phyloP scores from a whole-genome alignment of 2,113 vertebrate genomes.

The Conger conger region DNA sequence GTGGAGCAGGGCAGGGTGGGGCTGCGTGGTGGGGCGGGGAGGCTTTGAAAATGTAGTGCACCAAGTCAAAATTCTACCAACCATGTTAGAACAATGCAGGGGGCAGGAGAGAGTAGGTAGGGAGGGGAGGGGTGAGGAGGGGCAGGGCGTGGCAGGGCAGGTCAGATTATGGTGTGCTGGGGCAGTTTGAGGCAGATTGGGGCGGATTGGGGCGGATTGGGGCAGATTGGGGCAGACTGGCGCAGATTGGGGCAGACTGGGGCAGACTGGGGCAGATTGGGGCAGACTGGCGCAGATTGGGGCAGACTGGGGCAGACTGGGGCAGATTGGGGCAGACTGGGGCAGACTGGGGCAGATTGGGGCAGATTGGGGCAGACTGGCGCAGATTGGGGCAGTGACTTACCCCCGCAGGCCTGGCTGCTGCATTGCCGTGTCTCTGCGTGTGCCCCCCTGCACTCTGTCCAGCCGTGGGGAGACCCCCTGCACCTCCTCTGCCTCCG shows the following conservation, averaged over 20 bases:
- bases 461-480: conserved; percentile 83
- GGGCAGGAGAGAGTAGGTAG: not conserved
- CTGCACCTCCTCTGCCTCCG: conserved; percentile 88
- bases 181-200: not conserved
- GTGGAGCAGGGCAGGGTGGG: not conserved
- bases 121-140: not conserved
- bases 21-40: no score
- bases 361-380: not conserved
- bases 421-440: conserved; percentile 85
- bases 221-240: no score
- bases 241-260: not conserved
- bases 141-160: not conserved
- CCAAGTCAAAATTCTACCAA: no score
- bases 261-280: not conserved
- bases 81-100: not conserved
- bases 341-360: not conserved
- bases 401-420: conserved; percentile 85
- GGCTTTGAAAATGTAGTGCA: no score
- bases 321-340: not conserved
- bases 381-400: conserved; percentile 36
- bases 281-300: not conserved
- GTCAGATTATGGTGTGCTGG: no score
- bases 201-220: not conserved
- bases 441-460: conserved; percentile 84
- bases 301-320: not conserved